These are phyloP conservation scores for Conus ventricosus DNA, from an alignment of 1,140 invertebrate species.

Conservation along the genomic window DNA sequence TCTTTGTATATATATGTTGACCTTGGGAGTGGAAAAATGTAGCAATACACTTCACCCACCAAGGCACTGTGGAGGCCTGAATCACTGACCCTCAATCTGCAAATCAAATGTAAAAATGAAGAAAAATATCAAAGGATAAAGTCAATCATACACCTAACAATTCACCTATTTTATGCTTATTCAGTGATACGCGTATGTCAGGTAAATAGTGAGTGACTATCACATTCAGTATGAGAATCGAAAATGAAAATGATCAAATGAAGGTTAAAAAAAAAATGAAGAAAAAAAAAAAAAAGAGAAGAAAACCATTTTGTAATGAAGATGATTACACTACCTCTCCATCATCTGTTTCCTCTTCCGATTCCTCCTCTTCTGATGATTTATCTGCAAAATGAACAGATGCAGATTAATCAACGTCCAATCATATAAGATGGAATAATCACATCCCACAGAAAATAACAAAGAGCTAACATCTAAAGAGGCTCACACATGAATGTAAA, in stretches of 20 bases:
- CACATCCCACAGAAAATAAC: not conserved
- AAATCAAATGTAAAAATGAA: too few species aligned
- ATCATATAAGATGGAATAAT: not conserved
- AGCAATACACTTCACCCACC: too few species aligned
- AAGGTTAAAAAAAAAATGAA: not conserved
- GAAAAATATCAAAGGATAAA: too few species aligned
- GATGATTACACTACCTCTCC: not conserved
- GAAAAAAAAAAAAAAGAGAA: not conserved
- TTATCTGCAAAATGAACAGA: not conserved
- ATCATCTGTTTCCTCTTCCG: not conserved
- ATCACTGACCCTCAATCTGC: too few species aligned
- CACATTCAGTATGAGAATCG: not conserved
- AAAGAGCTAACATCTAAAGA: not conserved
- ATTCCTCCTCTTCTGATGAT: slow-evolving; percentile 10
- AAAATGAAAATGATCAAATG: not conserved
- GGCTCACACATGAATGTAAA: not conserved
- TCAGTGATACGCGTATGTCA: too few species aligned
- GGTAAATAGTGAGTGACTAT: not conserved
- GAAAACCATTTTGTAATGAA: not conserved
- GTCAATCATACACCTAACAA: too few species aligned
- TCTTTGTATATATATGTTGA: too few species aligned
- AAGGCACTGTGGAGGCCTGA: too few species aligned
- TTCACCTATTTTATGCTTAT: too few species aligned
- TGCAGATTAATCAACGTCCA: not conserved
- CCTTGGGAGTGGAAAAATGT: too few species aligned